Conservation (phyloP, 2,888 invertebrate genomes). For the Saturnia pavonia region DNA sequence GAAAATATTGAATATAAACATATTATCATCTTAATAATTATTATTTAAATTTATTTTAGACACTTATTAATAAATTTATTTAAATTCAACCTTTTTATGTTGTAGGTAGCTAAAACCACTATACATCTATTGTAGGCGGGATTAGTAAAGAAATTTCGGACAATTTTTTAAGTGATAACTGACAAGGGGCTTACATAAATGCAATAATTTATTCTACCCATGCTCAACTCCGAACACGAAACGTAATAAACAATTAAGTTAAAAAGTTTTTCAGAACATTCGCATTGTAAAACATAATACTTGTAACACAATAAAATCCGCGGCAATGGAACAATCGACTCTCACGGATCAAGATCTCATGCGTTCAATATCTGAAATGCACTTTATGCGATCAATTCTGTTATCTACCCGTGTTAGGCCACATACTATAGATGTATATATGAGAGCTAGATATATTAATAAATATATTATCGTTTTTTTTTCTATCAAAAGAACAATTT, state of each 20-base stretch:
- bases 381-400: background rate
- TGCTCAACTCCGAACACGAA: background rate
- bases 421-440: background rate
- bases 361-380: background rate
- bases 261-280: background rate
- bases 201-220: background rate
- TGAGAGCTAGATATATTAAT: background rate
- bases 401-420: background rate
- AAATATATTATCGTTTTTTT: background rate
- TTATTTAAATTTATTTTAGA: too few relatives aligned
- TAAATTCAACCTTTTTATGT: too few relatives aligned
- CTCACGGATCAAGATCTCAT: conserved; percentile 10
- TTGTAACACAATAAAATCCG: background rate
- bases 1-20: too few relatives aligned
- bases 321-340: conserved; percentile 1
- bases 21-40: too few relatives aligned
- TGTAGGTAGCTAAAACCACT: too few relatives aligned
- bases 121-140: too few relatives aligned
- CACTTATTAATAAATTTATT: too few relatives aligned
- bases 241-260: background rate
- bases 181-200: background rate
- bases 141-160: too few relatives aligned
- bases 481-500: background rate
- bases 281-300: background rate
- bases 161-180: background rate